Percentiles rank a stretch among this genome's conserved stretches.
phyloP scores from a whole-genome alignment of 1,140 invertebrate species.

The Drosophila teissieri region DNA sequence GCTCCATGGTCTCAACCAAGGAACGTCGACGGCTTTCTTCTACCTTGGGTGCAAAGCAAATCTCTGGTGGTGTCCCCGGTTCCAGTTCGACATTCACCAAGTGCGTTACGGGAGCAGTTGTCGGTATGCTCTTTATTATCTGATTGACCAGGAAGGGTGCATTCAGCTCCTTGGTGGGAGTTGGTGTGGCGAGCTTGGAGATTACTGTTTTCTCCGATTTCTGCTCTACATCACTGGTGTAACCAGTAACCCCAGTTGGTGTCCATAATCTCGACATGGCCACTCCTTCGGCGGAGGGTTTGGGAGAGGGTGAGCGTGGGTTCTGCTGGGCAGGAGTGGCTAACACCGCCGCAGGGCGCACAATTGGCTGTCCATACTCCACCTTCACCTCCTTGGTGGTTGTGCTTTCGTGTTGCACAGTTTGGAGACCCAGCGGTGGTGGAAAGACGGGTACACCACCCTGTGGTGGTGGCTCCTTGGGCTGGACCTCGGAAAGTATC shows the following conservation, averaged over 20 bases:
- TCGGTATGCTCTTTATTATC: slow-evolving; percentile 82
- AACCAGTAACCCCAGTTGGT: slow-evolving; percentile 56
- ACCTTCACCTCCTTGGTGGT: slow-evolving; percentile 71
- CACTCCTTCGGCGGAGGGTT: slow-evolving; percentile 87
- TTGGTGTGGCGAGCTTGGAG: slow-evolving; percentile 71
- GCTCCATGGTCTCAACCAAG: slow-evolving; percentile 87
- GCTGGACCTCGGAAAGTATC: slow-evolving; percentile 88
- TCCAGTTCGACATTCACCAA: slow-evolving; percentile 85
- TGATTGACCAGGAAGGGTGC: slow-evolving; percentile 86
- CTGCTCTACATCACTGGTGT: slow-evolving; percentile 63
- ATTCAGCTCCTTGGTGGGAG: slow-evolving; percentile 84
- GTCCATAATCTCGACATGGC: slow-evolving; percentile 88
- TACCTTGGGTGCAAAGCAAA: slow-evolving; percentile 86
- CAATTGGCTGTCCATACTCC: slow-evolving; percentile 78
- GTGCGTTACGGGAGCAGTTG: slow-evolving; percentile 42
- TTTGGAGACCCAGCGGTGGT: slow-evolving; percentile 46
- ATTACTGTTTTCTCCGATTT: slow-evolving; percentile 64
- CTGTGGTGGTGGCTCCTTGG: slow-evolving; percentile 87
- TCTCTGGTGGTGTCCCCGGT: slow-evolving; percentile 88
- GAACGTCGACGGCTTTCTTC: slow-evolving; percentile 85
- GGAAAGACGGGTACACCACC: slow-evolving; percentile 34
- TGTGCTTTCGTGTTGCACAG: slow-evolving; percentile 69
- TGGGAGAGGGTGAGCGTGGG: slow-evolving; percentile 78
- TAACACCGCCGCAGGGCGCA: slow-evolving; percentile 79
- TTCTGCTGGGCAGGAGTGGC: slow-evolving; percentile 69